Evolutionary conservation across 2,797 vertebrate species (phyloP).

Genomic region (Luscinia luscinia): DNA sequence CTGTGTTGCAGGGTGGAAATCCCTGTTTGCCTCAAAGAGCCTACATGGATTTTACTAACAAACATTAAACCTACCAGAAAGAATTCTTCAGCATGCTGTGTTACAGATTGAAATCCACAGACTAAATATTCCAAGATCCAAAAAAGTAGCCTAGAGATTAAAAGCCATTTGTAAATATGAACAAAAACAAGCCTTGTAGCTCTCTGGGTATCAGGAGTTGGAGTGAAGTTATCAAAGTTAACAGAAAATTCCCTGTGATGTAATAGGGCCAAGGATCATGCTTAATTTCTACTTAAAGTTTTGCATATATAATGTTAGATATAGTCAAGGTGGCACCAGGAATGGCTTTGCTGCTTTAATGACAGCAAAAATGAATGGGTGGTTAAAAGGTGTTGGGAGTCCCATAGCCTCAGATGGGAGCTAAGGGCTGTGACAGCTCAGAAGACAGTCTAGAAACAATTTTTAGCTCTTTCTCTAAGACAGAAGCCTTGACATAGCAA

Average conservation of each 20-base stretch:
- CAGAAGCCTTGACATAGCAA: background rate
- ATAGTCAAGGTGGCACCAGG: background rate
- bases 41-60: background rate
- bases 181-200: background rate
- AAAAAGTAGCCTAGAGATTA: background rate
- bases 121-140: background rate
- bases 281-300: background rate
- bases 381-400: background rate
- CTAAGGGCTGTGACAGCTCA: background rate
- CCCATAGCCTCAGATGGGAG: background rate
- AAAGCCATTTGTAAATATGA: background rate
- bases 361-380: background rate
- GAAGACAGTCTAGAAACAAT: background rate
- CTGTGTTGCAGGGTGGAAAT: background rate
- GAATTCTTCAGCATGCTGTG: background rate
- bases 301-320: background rate
- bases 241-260: background rate
- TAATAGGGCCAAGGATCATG: background rate
- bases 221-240: background rate
- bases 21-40: background rate
- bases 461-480: background rate
- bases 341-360: slow-evolving; percentile 1
- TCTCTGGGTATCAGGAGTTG: background rate
- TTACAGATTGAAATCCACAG: background rate
- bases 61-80: background rate